Conservation (phyloP, 2,888 invertebrate genomes). For the Altica lythri region DNA sequence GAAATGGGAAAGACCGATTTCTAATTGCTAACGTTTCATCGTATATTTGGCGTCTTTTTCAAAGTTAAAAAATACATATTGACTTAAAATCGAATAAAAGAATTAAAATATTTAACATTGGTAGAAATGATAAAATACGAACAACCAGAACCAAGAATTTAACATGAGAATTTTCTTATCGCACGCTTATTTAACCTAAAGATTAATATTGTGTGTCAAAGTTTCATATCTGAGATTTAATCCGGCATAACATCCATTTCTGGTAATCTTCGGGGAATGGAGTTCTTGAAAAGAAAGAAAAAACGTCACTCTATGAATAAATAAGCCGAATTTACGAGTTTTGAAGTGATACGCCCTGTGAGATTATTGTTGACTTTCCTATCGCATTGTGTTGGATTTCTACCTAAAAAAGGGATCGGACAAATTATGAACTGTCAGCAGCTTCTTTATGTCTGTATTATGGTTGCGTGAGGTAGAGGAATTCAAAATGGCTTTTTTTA, state of each 20-base stretch:
- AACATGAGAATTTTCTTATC: no score
- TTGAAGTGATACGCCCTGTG: conserved; percentile 37
- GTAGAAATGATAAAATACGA: no score
- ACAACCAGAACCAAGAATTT: no score
- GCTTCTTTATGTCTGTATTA: conserved; percentile 26
- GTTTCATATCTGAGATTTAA: conserved; percentile 14
- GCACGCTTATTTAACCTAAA: no score
- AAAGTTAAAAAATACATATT: no score
- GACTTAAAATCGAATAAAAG: no score
- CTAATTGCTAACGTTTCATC: no score
- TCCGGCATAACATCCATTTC: conserved; percentile 25
- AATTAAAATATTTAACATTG: no score
- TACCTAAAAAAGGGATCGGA: conserved; percentile 34
- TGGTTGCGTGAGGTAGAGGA: conserved; percentile 15
- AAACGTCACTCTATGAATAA: conserved; percentile 32
- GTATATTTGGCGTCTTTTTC: no score
- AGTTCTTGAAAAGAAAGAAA: conserved; percentile 19
- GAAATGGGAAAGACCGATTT: no score
- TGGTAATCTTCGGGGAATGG: conserved; percentile 31
- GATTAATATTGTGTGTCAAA: no score
- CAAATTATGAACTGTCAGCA: conserved; percentile 29
- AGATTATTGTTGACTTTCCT: conserved; percentile 42
- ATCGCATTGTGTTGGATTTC: conserved; percentile 27
- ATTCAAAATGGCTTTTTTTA: conserved; percentile 27
- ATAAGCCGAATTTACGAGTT: conserved; percentile 35